phyloP scores from a whole-genome alignment of 2,888 invertebrate genomes.

The Pardosa pseudoannulata region DNA sequence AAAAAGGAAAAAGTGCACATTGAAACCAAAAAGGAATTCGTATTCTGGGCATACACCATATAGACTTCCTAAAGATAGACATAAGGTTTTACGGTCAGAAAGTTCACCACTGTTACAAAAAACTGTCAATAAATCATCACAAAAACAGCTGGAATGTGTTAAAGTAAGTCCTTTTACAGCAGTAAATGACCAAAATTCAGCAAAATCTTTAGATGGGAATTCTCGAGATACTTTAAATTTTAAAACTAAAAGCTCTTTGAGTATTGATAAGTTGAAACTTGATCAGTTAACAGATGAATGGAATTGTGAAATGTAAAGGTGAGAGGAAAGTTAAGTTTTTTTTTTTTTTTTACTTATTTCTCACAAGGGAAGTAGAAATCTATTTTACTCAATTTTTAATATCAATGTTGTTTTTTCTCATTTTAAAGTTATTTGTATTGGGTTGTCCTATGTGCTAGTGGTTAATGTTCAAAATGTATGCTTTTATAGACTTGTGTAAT shows the following conservation, averaged over 20 bases:
- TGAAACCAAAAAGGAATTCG: conserved; percentile 40
- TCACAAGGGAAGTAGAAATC: too few species aligned
- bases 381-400: too few species aligned
- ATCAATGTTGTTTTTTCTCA: too few species aligned
- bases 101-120: conserved; percentile 36
- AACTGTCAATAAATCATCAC: background rate
- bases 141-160: background rate
- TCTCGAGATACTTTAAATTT: background rate
- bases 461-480: too few species aligned
- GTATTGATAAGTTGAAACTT: conserved; percentile 21
- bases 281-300: conserved; percentile 30
- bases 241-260: conserved; percentile 18
- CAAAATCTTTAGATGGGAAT: background rate
- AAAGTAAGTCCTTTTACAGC: background rate
- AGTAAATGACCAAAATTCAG: background rate
- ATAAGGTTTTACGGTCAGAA: conserved; percentile 35
- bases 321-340: too few species aligned
- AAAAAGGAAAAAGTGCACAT: background rate
- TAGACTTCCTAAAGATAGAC: background rate
- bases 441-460: too few species aligned
- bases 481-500: too few species aligned
- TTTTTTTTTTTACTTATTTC: too few species aligned
- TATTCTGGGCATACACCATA: conserved; percentile 25
- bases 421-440: too few species aligned
- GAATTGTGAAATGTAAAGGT: conserved; percentile 34